A percentile compares a stretch with the other conserved stretches of the same genome.
Conservation (phyloP, 2,888 invertebrate genomes). For the Adineta ricciae region DNA sequence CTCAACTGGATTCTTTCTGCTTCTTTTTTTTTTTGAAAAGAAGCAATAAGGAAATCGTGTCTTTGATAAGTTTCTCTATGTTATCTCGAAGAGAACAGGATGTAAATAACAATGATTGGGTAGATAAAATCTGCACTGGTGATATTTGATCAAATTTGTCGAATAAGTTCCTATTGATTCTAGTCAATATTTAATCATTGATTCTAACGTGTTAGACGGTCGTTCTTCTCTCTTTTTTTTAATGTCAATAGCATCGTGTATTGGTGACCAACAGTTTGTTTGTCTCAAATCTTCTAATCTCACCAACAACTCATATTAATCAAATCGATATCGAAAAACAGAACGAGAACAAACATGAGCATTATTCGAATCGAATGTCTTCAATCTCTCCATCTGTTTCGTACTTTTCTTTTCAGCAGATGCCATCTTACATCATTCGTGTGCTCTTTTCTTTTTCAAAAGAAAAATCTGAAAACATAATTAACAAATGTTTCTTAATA, state of each 20-base stretch:
- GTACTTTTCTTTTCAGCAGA: neutral
- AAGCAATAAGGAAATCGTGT: no score
- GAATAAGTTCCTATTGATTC: neutral
- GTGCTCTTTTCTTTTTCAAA: neutral
- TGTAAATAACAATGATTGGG: no score
- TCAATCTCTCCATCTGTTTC: neutral
- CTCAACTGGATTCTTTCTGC: neutral
- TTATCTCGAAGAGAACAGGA: no score
- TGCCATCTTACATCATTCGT: neutral
- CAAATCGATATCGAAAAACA: neutral
- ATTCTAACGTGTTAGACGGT: neutral
- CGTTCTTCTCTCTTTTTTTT: neutral
- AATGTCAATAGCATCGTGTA: neutral
- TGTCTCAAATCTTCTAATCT: slow-evolving; percentile 7
- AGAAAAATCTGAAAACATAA: no score
- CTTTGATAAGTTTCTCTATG: no score
- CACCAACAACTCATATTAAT: neutral
- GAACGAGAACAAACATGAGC: neutral
- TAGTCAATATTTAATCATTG: slow-evolving; percentile 9
- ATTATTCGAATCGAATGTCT: slow-evolving; percentile 4
- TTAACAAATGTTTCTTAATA: neutral
- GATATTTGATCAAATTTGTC: neutral
- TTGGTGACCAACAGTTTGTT: neutral
- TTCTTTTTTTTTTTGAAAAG: no score
- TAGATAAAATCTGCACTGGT: no score